These are phyloP conservation scores for Geophilus truncorum DNA, from an alignment of 2,888 invertebrate genomes.

Conservation along the genomic window DNA sequence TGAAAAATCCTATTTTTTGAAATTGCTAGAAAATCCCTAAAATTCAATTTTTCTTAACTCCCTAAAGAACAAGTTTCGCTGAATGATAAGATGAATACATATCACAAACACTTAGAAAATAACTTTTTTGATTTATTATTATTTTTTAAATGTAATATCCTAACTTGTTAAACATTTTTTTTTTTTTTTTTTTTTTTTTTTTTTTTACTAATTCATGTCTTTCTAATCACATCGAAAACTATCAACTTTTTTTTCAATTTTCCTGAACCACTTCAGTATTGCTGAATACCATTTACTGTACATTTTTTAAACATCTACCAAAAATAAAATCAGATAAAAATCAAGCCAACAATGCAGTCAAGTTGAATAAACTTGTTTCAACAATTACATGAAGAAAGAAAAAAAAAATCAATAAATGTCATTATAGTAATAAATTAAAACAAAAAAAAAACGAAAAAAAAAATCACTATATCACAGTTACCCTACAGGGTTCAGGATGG, in stretches of 20 bases:
- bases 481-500: not conserved
- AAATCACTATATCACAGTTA: not conserved
- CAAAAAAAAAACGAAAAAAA: not conserved
- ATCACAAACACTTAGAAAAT: not conserved
- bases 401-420: not conserved
- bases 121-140: not conserved
- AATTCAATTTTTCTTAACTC: not conserved
- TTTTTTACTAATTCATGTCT: not conserved
- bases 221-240: not conserved
- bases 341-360: not conserved
- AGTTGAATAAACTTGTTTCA: not conserved
- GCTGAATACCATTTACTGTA: not conserved
- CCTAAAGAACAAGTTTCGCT: not conserved
- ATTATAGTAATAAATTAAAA: not conserved
- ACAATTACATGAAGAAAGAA: not conserved
- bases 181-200: too few relatives aligned
- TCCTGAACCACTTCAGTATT: not conserved
- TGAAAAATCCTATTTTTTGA: not conserved
- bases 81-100: not conserved
- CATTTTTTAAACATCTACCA: not conserved
- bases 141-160: not conserved
- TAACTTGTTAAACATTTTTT: not conserved
- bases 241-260: not conserved
- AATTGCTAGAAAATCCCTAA: not conserved
- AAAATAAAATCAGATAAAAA: not conserved